A percentile compares a stretch with the other conserved stretches of the same genome.
These are phyloP conservation scores for Xenopus tropicalis DNA, from an alignment of 2,113 vertebrate genomes.

Conservation along the genomic window UCB_Xtro_10.0 CM004450.2:78387501-78388000, in stretches of 20 bases:
- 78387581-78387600: no score
- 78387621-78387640: no score
- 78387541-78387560: no score
- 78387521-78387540: no score
- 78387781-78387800: not conserved
- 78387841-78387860: not conserved
- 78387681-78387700: not conserved
- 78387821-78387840: no score
- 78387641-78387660: no score
- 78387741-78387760: not conserved
- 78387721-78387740: not conserved
- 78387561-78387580: no score
- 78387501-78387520: no score
- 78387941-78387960: not conserved
- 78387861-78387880: conserved; percentile 1
- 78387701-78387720: no score
- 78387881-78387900: conserved; percentile 2
- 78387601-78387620: no score
- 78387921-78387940: conserved; percentile 17
- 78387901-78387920: conserved; percentile 10
- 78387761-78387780: not conserved
- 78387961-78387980: not conserved
- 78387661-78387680: not conserved
- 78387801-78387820: not conserved
- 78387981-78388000: conserved; percentile 17